Conservation (phyloP, 2,113 vertebrate species). For the Psammodynastes pulverulentus region DNA sequence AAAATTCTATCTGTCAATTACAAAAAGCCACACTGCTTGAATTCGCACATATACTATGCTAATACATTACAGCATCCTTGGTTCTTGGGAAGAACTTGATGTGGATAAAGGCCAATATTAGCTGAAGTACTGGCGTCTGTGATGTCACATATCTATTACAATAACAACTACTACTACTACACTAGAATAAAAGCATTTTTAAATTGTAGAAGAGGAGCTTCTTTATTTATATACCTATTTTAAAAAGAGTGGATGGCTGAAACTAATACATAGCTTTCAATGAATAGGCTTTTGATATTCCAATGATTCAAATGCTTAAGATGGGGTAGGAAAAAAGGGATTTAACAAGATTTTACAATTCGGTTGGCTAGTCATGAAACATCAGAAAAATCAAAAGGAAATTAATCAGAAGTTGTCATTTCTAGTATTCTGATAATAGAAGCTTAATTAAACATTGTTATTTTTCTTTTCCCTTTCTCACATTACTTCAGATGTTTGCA, state of each 20-base stretch:
- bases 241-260: not conserved
- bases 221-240: not conserved
- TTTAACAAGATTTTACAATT: not conserved
- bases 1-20: not conserved
- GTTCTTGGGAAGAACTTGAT: not conserved
- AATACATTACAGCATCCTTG: not conserved
- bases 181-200: not conserved
- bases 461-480: no score
- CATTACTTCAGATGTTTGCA: no score
- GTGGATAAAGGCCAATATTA: not conserved
- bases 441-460: no score
- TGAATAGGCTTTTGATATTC: not conserved
- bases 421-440: no score
- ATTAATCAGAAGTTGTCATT: no score
- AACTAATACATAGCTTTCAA: not conserved
- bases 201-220: not conserved
- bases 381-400: no score
- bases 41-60: not conserved
- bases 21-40: not conserved
- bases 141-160: not conserved
- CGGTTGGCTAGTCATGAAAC: not conserved
- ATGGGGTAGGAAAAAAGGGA: not conserved
- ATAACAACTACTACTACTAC: not conserved
- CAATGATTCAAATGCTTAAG: not conserved
- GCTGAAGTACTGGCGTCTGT: not conserved